Evolutionary conservation across 2,113 vertebrate species (phyloP), one percentile per base, ranked within the genome.

Genomic region (Forbesichthys papilliferus): DNA sequence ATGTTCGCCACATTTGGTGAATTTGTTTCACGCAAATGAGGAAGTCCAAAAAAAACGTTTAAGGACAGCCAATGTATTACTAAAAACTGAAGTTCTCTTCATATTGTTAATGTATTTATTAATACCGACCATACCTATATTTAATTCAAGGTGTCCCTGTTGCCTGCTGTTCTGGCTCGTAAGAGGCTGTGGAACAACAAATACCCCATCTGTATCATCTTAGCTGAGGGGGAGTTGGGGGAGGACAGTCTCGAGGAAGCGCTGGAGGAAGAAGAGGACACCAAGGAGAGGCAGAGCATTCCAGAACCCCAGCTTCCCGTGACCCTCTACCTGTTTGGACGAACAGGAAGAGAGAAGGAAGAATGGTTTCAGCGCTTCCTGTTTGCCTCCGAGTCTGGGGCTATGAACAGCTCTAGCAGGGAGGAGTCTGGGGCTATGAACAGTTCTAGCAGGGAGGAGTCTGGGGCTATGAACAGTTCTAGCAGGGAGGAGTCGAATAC

Each of bases 151-250:
- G 89, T 95, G 10, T 93, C 91, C 66, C 89, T 95, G 42, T 85
- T 92, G 59, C 94, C 95, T 0, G 51, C 88, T 3, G 89, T 86
- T 67, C 83, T 96, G 88, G 95, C 95, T 51, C 92, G 91, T 48
- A 96, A 95, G 81, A 79, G 94, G 59, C 79, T 92, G 0, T 95
- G 95, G 95, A 96, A 95, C 81, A 95, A 92, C 84, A 96, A 95
- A 71, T 96, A 95, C 55, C 94, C 95, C 71, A 92, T 96, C 84
- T 94, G 93, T 52, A 14, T 96, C 66, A 84, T 91, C n/a, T 81
- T 95, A 12, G 82, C 87, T 13, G 0, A 88, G 0, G 0, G n/a
- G 0, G 93, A 92, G 51, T 72, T 68, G 1, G 73, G 73, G 9
- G 80, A 85, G 0, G 88, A 90, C 54, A 88, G 86, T 3, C 68